These are phyloP conservation scores for Acronicta leporina DNA, from an alignment of 2,888 invertebrate species.

Conservation along the genomic window DNA sequence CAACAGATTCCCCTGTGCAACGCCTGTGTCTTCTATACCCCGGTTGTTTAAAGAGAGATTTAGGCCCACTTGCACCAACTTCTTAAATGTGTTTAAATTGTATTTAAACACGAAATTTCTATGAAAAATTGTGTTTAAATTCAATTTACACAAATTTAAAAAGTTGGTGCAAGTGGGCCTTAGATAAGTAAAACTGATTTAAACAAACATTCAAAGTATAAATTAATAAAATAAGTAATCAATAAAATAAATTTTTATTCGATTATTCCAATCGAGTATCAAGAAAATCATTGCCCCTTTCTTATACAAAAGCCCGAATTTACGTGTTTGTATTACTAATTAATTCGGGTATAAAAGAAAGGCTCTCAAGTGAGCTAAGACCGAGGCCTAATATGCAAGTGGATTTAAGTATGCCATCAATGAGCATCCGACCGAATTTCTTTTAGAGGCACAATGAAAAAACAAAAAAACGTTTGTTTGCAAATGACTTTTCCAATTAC, in stretches of 20 bases:
- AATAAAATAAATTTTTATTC: not conserved
- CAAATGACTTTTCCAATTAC: not conserved
- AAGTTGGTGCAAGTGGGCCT: too few species aligned
- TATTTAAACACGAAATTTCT: too few species aligned
- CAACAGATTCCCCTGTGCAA: too few species aligned
- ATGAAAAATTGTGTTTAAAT: too few species aligned
- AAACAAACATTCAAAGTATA: not conserved
- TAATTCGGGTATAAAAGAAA: conserved; percentile 18
- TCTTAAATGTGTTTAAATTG: too few species aligned
- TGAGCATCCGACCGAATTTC: conserved; percentile 23
- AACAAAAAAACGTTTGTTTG: conserved; percentile 22
- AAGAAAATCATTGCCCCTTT: not conserved
- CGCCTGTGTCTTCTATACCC: too few species aligned
- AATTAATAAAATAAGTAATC: not conserved
- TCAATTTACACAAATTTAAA: too few species aligned
- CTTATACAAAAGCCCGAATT: not conserved
- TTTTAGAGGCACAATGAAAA: too few species aligned
- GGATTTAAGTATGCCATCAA: conserved; percentile 43
- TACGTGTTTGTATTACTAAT: too few species aligned
- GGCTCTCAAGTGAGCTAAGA: conserved; percentile 23
- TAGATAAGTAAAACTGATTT: too few species aligned
- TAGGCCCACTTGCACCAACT: too few species aligned
- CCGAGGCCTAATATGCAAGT: conserved; percentile 29
- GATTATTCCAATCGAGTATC: not conserved
- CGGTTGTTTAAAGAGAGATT: too few species aligned